Evolutionary conservation across 2,888 invertebrate species (phyloP).

Genomic region (Pristionchus mayeri): DNA sequence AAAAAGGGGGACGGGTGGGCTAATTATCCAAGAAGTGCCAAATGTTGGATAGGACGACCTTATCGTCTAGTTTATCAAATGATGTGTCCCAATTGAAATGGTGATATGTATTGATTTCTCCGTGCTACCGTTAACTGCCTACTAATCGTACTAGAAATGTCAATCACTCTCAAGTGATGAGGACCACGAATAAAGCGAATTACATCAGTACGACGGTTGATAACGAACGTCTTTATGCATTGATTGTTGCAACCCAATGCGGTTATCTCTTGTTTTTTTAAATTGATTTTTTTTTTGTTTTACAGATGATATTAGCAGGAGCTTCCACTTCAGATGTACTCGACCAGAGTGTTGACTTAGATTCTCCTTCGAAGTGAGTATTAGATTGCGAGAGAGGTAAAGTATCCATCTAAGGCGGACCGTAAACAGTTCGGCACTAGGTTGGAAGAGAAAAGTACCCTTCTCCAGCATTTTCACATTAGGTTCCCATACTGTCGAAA

Average conservation of each 20-base stretch:
- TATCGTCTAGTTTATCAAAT: constrained; percentile 10
- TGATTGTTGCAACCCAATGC: background rate
- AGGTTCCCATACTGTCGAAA: background rate
- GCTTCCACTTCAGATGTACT: background rate
- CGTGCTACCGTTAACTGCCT: constrained; percentile 6
- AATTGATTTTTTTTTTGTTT: background rate
- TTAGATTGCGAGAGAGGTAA: too few species aligned
- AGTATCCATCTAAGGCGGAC: too few species aligned
- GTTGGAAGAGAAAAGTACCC: too few species aligned
- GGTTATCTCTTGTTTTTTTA: background rate
- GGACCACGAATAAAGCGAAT: constrained; percentile 29
- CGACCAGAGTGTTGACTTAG: too few species aligned
- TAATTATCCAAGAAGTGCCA: too few species aligned
- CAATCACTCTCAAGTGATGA: constrained; percentile 15
- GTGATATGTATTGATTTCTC: constrained; percentile 24
- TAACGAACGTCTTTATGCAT: background rate
- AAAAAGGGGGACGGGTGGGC: too few species aligned
- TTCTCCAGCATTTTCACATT: too few species aligned
- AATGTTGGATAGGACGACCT: constrained; percentile 5
- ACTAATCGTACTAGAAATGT: constrained; percentile 32
- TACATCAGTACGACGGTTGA: background rate
- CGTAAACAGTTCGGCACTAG: too few species aligned
- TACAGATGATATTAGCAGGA: background rate
- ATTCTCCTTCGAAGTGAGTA: constrained; percentile 21
- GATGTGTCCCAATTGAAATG: background rate